Conservation (phyloP, 2,888 invertebrate genomes). For the Sinelater perroti region DNA sequence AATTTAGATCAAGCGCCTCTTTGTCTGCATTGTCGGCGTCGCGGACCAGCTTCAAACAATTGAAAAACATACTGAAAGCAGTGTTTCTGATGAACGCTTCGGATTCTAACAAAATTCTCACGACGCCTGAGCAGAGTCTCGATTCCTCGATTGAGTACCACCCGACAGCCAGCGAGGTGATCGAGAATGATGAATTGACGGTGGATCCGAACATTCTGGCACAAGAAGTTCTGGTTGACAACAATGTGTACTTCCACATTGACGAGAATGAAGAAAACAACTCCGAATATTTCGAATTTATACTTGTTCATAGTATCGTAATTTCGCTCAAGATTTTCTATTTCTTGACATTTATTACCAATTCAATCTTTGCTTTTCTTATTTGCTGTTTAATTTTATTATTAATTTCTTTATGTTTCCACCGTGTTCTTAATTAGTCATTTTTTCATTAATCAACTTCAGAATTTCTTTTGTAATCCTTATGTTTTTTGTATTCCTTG, state of each 20-base stretch:
- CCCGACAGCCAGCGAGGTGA: constrained; percentile 66
- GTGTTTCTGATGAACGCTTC: constrained; percentile 90
- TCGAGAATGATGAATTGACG: constrained; percentile 60
- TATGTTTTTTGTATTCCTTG: too few species aligned
- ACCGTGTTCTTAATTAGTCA: too few species aligned
- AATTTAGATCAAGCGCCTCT: constrained; percentile 88
- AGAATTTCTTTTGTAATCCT: too few species aligned
- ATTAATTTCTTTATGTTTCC: too few species aligned
- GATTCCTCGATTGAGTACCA: constrained; percentile 64
- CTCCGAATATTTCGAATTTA: constrained; percentile 47
- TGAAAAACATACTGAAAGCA: constrained; percentile 93
- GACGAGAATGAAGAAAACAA: constrained; percentile 51
- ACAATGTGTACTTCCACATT: constrained; percentile 60
- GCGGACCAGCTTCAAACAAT: constrained; percentile 98
- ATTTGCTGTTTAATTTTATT: too few species aligned
- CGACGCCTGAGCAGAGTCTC: constrained; percentile 46
- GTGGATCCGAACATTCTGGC: constrained; percentile 61
- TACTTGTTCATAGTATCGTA: too few species aligned
- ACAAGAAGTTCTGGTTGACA: constrained; percentile 60
- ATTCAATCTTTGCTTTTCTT: too few species aligned
- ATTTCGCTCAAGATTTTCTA: too few species aligned
- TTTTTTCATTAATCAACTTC: too few species aligned
- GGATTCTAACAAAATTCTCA: constrained; percentile 40
- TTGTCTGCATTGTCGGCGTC: constrained; percentile 98
- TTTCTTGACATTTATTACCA: too few species aligned